Base-by-base conservation (phyloP, 2,888 invertebrate species). In the Poecilus cupreus region DNA sequence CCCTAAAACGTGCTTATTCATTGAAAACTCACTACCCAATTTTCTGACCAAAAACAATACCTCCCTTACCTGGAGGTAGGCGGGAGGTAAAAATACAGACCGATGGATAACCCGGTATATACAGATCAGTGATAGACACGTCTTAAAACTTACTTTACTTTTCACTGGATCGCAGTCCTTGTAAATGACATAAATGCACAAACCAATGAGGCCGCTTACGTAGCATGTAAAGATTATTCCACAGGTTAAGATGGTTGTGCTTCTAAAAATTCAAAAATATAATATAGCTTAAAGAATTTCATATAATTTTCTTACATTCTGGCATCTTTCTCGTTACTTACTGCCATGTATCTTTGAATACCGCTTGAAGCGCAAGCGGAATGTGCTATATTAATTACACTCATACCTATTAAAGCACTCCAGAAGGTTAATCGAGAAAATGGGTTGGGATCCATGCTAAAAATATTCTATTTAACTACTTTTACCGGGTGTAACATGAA, bases 261-360 rank as follows among this genome's bases (percentile, higher is more conserved):
- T 26, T 60, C 60, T 60, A n/a, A 2, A 20, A 60, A 24, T 22
- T 24, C 10, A n/a, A 22, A 60, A n/a, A n/a, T n/a, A n/a, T n/a
- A n/a, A n/a, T n/a, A n/a, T n/a, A n/a, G n/a, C n/a, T n/a, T n/a
- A n/a, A n/a, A n/a, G n/a, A n/a, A n/a, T n/a, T n/a, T n/a, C n/a
- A n/a, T n/a, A n/a, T n/a, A n/a, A n/a, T n/a, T n/a, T n/a, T n/a
- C 60, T 22, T 60, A 60, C 60, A 60, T 60, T 22, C 24, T 60
- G 0, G 60, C 60, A 20, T 22, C n/a, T 60, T 6, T 60, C 60
- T 60, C 22, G 10, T 2, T 26, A 22, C 22, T 22, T 4, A 60
- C 10, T 22, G 60, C 60, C 60, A 60, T 60, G 24, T 60, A 60
- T n/a, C 60, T 1, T 20, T 60, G 60, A 5, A 60, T 1, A 6